Percentiles rank a stretch among this genome's conserved stretches.
These are phyloP conservation scores for Perithous albicinctus DNA, from an alignment of 2,888 invertebrate species.

Conservation along the genomic window DNA sequence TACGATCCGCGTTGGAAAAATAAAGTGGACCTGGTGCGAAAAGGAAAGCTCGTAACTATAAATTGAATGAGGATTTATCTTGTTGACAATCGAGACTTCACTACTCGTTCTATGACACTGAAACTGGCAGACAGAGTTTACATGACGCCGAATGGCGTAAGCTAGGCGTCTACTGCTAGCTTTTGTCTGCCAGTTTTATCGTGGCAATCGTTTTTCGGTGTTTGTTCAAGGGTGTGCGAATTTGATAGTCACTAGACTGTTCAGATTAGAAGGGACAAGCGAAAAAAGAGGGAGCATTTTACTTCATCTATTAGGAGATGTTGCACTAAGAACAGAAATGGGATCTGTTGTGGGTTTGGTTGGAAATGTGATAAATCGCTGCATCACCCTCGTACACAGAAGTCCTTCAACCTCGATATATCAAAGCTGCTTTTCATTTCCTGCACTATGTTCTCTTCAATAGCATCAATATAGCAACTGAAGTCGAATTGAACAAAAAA, in stretches of 20 bases:
- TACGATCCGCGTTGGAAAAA: background rate
- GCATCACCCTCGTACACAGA: background rate
- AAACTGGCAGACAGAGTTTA: too few species aligned
- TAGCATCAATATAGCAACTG: background rate
- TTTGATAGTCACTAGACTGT: slow-evolving; percentile 16
- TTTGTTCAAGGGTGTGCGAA: slow-evolving; percentile 16
- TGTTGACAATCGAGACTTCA: slow-evolving; percentile 23
- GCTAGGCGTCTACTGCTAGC: too few species aligned
- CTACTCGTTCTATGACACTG: background rate
- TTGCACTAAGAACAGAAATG: background rate
- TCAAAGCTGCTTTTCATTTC: background rate
- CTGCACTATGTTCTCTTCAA: background rate
- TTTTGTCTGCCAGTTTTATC: background rate
- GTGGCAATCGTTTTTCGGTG: background rate
- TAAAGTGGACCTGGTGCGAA: background rate
- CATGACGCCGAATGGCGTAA: too few species aligned
- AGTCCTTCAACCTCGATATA: background rate
- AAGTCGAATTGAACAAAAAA: slow-evolving; percentile 3
- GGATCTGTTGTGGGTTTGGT: background rate
- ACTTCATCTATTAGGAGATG: background rate
- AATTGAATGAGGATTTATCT: slow-evolving; percentile 18
- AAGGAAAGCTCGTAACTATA: background rate
- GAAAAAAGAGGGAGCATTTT: background rate
- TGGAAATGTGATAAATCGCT: background rate
- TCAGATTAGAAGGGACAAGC: slow-evolving; percentile 26